Percentiles rank a stretch among this genome's conserved stretches.
Conservation (phyloP, 2,888 invertebrate species). For the Drosophila limbata region DNA sequence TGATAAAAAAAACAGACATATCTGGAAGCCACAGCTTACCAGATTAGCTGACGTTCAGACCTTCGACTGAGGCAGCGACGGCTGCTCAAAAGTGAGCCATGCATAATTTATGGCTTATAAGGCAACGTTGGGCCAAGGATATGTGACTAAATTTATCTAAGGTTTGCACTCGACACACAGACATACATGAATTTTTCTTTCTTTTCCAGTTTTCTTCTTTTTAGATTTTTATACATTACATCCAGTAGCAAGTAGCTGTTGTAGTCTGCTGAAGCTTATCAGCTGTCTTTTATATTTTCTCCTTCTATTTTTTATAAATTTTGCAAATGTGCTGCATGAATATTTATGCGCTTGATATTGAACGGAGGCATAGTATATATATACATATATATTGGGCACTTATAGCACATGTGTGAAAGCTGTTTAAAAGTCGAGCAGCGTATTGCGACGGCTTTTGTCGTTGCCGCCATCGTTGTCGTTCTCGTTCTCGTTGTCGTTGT, state of each 20-base stretch:
- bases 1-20: background rate
- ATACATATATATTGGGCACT: conserved; percentile 41
- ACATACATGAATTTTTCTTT: conserved; percentile 42
- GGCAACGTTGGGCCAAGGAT: conserved; percentile 32
- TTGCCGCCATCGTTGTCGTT: background rate
- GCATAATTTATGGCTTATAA: conserved; percentile 79
- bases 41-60: conserved; percentile 28
- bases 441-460: conserved; percentile 32
- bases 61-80: conserved; percentile 21
- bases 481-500: conserved; percentile 17
- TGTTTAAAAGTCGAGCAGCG: conserved; percentile 71
- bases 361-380: conserved; percentile 22
- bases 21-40: conserved; percentile 8
- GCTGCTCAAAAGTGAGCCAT: conserved; percentile 74
- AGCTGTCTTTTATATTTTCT: conserved; percentile 62
- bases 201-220: conserved; percentile 17
- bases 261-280: conserved; percentile 65
- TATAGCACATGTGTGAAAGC: conserved; percentile 56
- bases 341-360: conserved; percentile 75
- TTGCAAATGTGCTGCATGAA: conserved; percentile 67
- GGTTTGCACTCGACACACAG: conserved; percentile 59
- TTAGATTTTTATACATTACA: conserved; percentile 40
- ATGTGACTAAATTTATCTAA: conserved; percentile 72
- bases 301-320: conserved; percentile 15
- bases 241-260: conserved; percentile 11